Evolutionary conservation across 1,140 invertebrate species (phyloP), one percentile per base, ranked within the genome.

Genomic region (Rhopalosiphum maidis): DNA sequence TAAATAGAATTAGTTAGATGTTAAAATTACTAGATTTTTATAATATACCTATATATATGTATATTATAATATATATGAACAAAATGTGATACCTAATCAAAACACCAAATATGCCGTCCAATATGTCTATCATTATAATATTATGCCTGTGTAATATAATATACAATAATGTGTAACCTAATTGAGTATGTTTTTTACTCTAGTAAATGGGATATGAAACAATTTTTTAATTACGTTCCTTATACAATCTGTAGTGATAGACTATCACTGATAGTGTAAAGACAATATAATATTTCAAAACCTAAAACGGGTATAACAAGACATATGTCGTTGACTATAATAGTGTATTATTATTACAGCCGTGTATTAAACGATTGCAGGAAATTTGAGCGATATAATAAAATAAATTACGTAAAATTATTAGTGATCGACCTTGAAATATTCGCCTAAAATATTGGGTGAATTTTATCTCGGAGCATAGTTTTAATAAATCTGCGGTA

Each of bases 11-110:
- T 85, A 85, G 77, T 8, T 37, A 41, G 23, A 85, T 41, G 23
- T 41, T 87, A 18, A n/a, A 46, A 18, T 87, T n/a, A 8, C 48
- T 48, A 85, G 30, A 87, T 48, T n/a, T 87, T 88, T 51, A n/a
- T 23, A 51, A n/a, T 83, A 46, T 22, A 37, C 35, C 35, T 37
- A n/a, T 88, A 48, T 88, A 46, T 87, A 89, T 51, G 48, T 51
- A 22, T 68, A 18, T n/a, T n/a, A 35, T 77, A n/a, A n/a, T 77
- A 18, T 77, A 37, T 23, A 35, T 48, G 25, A 92, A 92, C 91
- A 51, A 92, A 92, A 82, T 92, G 91, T 92, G 91, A 92, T 92
- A 91, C 21, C 30, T 21, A 92, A 92, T 92, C 91, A 92, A 92
- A 92, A 92, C 46, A 51, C 86, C 30, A 51, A 77, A 68, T 82